Base-by-base conservation (phyloP, 2,888 invertebrate genomes). In the Drosophila greeni region DNA sequence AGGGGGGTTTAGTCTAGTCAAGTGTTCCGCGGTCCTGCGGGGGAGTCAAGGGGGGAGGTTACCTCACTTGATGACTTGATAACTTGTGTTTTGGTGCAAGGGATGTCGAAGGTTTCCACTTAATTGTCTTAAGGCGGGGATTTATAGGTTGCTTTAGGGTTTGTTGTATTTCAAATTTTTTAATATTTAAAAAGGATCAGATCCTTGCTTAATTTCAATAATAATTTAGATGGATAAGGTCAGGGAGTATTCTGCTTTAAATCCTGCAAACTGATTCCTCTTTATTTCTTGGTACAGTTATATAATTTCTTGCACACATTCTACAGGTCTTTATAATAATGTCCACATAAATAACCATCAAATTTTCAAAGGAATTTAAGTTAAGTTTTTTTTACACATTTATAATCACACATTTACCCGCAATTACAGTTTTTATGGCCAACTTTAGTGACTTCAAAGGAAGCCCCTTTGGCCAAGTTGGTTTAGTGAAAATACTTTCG, bases 41-140 rank as follows among this genome's bases (percentile, higher is more conserved):
- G 66, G 42, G 48, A 37, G 36, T n/a, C 71, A 52, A 29, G 42
- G 64, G 69, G 66, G 48, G 48, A 40, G 31, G 8, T 49, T 37
- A 59, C 52, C 58, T 64, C 68, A 70, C 72, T 82, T 77, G 80
- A 81, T 81, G 76, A 78, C 81, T 81, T 82, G 85, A 84, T 81
- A 81, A 82, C 77, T 76, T 72, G 82, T 75, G 75, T 70, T 70
- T 40, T 40, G 34, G 24, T 47, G 51, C 34, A 34, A 26, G 23
- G 39, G 31, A 49, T 16, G 60, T 40, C 42, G 20, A 16, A 23
- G 49, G 60, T 14, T 16, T 48, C 34, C 33, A 16, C 18, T 43
- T 29, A 62, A 43, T 49, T 49, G 60, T 59, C 23, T 49, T 42
- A 23, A 18, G 36, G 11, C 31, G 11, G 5, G 29, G 29, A 49